A percentile compares a stretch with the other conserved stretches of the same genome.
Evolutionary conservation across 2,797 vertebrate species (phyloP).

Genomic region (Oryzias sinensis): DNA sequence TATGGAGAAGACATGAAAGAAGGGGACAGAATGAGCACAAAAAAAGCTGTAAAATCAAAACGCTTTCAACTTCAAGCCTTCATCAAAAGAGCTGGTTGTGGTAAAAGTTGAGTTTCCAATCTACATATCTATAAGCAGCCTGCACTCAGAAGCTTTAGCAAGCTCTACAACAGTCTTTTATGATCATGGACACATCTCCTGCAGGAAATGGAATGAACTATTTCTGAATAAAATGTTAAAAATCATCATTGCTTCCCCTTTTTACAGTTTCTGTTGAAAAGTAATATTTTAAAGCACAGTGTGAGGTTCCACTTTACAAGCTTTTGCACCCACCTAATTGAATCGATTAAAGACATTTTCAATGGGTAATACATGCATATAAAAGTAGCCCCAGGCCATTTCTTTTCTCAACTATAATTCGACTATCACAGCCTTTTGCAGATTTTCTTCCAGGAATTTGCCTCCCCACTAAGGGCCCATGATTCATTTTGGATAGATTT

Average conservation of each 20-base stretch:
- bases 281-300: constrained; percentile 23
- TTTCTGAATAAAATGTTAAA: background rate
- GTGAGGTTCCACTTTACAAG: constrained; percentile 7
- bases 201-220: constrained; percentile 14
- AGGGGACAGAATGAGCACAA: constrained; percentile 8
- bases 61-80: constrained; percentile 1
- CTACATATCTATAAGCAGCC: constrained; percentile 20
- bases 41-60: constrained; percentile 17
- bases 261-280: constrained; percentile 25
- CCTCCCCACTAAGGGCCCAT: constrained; percentile 4
- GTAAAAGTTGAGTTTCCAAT: constrained; percentile 10
- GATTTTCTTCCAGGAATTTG: background rate
- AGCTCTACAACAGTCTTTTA: constrained; percentile 2
- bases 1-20: constrained; percentile 9
- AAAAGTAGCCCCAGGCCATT: constrained; percentile 27
- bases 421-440: background rate
- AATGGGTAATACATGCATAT: constrained; percentile 15
- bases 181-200: background rate
- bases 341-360: constrained; percentile 12
- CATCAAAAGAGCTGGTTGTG: constrained; percentile 22
- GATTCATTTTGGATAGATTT: constrained; percentile 35
- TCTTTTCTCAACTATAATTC: background rate
- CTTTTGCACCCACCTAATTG: background rate
- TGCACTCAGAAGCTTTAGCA: constrained; percentile 27
- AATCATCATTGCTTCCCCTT: constrained; percentile 25